Base-by-base conservation (phyloP, 2,797 vertebrate genomes). In the Astyanax mexicanus region DNA sequence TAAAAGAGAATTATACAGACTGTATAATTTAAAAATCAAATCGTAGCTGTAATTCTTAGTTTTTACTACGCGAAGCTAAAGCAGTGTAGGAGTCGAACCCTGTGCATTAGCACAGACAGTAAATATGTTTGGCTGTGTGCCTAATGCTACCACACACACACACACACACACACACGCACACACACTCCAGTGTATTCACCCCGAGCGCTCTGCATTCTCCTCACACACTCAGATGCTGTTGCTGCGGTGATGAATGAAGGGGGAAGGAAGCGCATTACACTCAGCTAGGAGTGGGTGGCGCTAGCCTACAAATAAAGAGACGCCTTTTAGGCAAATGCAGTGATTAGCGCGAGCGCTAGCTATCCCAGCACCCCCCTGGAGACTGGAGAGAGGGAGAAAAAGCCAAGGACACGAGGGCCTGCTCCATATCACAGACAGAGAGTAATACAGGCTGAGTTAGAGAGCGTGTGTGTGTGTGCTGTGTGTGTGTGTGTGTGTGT, bases 191-290 rank as follows among this genome's bases (percentile, higher is more conserved):
- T 72, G 72, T 55, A 80, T 83, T 69, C 75, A 80, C 40, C 44
- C 45, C 52, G 42, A 72, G 51, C 51, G 57, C 65, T 80, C 75
- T 73, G 76, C 69, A 82, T 78, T 78, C 78, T 40, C 32, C 54
- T 78, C 54, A 44, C 71, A 80, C 54, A 61, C 45, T 37, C 47
- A 3, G 27, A 57, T 55, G 69, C 54, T 12, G 83, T 84, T 84
- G 75, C 83, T 69, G 68, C 68, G 65, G 83, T 73, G 78, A 82
- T 84, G 83, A 82, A 84, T 82, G 80, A 72, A 75, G 42, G 57
- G 69, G 38, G n/a, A 74, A 77, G 75, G 74, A 78, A 77, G 55
- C 23, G 40, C 77, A 72, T 80, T 83, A 75, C 54, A 40, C 60
- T 72, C 27, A 38, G 68, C 57, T 72, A 40, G 25, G 52, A 78